Evolutionary conservation across 2,113 vertebrate genomes (phyloP).

Genomic region (Picathartes gymnocephalus): DNA sequence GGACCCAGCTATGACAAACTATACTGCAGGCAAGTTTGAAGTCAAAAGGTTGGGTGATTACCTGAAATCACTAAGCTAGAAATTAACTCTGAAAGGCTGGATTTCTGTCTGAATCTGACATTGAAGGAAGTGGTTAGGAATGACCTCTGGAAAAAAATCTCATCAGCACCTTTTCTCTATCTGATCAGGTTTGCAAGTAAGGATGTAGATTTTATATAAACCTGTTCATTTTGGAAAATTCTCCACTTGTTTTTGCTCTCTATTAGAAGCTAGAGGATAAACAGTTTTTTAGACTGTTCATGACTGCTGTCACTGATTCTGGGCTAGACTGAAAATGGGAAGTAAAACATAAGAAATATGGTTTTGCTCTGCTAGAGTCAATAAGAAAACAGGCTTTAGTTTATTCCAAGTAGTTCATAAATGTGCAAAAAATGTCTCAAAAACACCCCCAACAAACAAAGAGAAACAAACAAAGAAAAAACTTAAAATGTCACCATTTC

Average conservation of each 20-base stretch:
- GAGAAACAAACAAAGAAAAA: not conserved
- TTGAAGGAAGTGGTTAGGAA: not conserved
- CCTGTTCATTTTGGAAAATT: not conserved
- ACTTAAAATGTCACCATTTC: not conserved
- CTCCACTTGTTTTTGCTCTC: not conserved
- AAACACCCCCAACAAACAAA: not conserved
- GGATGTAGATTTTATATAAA: not conserved
- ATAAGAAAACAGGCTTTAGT: not conserved
- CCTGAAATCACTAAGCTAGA: not conserved
- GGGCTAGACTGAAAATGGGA: not conserved
- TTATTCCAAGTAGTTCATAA: not conserved
- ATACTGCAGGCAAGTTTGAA: not conserved
- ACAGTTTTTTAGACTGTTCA: not conserved
- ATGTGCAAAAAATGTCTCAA: not conserved
- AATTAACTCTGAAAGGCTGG: not conserved
- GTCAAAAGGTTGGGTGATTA: not conserved
- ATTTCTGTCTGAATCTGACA: not conserved
- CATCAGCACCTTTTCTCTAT: not conserved
- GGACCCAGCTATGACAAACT: not conserved
- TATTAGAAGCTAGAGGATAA: not conserved
- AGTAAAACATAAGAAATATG: not conserved
- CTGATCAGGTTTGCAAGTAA: not conserved
- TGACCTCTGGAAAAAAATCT: not conserved
- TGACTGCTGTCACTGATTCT: not conserved
- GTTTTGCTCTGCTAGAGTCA: not conserved